These are phyloP conservation scores for Unio delphinus DNA, from an alignment of 2,888 invertebrate species.

Conservation along the genomic window DNA sequence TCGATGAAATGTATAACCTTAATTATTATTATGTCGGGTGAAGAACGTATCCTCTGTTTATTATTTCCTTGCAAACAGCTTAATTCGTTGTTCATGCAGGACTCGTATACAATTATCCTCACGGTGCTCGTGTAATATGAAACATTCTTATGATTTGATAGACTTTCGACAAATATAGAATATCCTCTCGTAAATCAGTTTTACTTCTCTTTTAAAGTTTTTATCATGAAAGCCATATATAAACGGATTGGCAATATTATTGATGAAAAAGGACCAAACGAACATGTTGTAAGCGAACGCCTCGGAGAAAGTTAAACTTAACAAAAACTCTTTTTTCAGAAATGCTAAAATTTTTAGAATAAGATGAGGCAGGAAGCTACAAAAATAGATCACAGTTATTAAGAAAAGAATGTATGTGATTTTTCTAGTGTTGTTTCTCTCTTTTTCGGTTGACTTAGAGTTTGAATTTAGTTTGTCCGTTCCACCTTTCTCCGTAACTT, in stretches of 20 bases:
- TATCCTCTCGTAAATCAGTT: conserved; percentile 1
- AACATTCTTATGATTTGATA: too few species aligned
- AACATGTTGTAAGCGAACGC: conserved; percentile 46
- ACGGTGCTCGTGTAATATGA: too few species aligned
- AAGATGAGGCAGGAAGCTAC: conserved; percentile 41
- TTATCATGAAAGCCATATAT: conserved; percentile 56
- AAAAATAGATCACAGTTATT: conserved; percentile 38
- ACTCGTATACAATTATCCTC: too few species aligned
- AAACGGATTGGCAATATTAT: conserved; percentile 51
- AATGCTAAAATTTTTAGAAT: conserved; percentile 36
- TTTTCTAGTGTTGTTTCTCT: conserved; percentile 14
- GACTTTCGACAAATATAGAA: not conserved
- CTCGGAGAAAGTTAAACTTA: conserved; percentile 24
- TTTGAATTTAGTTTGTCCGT: too few species aligned
- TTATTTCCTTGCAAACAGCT: too few species aligned
- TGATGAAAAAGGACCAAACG: conserved; percentile 54
- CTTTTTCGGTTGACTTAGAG: not conserved
- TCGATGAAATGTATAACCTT: too few species aligned
- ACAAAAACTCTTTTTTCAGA: conserved; percentile 34
- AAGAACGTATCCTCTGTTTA: too few species aligned
- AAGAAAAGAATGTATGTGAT: conserved; percentile 33
- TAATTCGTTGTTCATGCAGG: too few species aligned
- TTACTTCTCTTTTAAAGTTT: conserved; percentile 47
- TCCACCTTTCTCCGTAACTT: too few species aligned
- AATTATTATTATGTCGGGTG: too few species aligned